phyloP scores from a whole-genome alignment of 2,797 vertebrate genomes.

The Neomorphus geoffroyi region DNA sequence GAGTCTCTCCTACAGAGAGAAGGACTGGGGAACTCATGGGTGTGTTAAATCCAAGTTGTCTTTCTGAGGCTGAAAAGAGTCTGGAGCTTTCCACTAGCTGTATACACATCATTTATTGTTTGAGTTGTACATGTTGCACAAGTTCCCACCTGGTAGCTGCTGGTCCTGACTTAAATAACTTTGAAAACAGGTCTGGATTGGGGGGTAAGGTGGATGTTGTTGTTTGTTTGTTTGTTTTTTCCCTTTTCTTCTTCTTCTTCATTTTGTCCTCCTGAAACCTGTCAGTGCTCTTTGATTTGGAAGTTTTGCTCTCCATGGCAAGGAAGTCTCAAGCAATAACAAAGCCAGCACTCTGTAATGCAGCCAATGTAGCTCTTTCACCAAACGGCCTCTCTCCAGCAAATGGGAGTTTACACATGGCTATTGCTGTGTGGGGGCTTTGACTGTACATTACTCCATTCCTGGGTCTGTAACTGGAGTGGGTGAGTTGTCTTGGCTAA shows the following conservation, averaged over 20 bases:
- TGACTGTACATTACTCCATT: neutral
- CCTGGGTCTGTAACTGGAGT: neutral
- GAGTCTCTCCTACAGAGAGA: no score
- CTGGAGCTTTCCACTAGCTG: no score
- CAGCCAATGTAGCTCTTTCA: neutral
- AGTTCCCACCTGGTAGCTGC: no score
- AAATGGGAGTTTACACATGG: neutral
- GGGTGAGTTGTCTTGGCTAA: neutral
- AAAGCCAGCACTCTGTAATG: neutral
- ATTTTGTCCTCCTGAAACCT: neutral
- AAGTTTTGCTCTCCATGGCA: neutral
- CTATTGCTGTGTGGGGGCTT: neutral
- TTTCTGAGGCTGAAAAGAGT: no score
- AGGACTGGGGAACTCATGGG: no score
- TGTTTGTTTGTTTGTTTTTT: neutral
- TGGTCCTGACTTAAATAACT: no score
- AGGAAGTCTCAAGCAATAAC: neutral
- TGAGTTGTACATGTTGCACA: no score
- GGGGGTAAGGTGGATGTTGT: fast-evolving
- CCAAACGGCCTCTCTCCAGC: neutral
- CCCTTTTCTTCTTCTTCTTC: no score
- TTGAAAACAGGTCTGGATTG: no score
- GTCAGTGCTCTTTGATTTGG: neutral
- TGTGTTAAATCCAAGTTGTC: no score
- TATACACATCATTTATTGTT: no score